Base-by-base conservation (phyloP, 2,888 invertebrate species). In the Strigamia crassipes region DNA sequence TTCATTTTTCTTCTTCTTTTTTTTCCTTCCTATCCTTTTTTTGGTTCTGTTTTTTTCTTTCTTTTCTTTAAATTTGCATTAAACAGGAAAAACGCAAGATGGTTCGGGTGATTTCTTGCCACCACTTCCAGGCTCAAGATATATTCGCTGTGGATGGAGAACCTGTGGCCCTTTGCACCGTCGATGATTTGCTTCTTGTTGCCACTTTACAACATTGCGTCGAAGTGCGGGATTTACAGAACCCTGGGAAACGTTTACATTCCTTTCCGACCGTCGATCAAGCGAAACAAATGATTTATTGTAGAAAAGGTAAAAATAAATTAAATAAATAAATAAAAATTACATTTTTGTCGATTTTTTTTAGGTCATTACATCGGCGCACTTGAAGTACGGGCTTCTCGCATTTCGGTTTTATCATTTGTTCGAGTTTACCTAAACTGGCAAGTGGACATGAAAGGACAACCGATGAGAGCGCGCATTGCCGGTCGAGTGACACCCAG, bases 351-450 rank as follows among this genome's bases (percentile, higher is more conserved):
- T 73, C 82, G 9, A 12, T 12, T 82, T 86, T 82, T 86, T 87
- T 23, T 85, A 91, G 91, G 91, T 56, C 91, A 92, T 86, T 93
- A 92, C 86, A 90, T 93, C 5, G 91, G 90, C 0, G 91, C 92
- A 0, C 85, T 93, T 83, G 93, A 93, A 87, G 90, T 90, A 31
- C 91, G 91, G 86, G 84, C 90, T 87, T 87, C 87, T 56, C 85
- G 87, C 78, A 87, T 87, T 78, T 86, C 86, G 6, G 86, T 87
- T 41, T 87, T 87, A 82, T 86, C 87, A 82, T 92, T 92, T 84
- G 90, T 91, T n/a, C 89, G 94, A 82, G 91, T 93, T 31, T 94
- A 94, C 86, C 91, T 93, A 3, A 93, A 94, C 86, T 94, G 94
- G 92, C 92, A 92, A 86, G 89, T 90, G 85, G 89, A 85, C 85